Base-by-base conservation (phyloP, 1,140 invertebrate genomes). In the Leptinotarsa lineolata region DNA sequence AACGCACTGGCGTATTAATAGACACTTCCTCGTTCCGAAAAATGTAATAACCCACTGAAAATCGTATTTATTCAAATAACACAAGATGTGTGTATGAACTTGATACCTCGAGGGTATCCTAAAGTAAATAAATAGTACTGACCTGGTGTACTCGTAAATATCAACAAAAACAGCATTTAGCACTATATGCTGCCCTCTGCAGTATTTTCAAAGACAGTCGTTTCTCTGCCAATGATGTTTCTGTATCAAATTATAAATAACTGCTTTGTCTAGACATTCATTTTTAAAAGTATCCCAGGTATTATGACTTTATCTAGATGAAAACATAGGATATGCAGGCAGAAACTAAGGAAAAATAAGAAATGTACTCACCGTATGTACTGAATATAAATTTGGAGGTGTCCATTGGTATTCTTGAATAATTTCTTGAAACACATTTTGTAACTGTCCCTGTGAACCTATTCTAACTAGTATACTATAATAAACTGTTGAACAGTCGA, bases 381-480 rank as follows among this genome's bases (percentile, higher is more conserved):
- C 48, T 54, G 48, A 15, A 54, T 54, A 63, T 63, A 63, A 63
- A 16, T 20, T 20, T 8, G 58, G 11, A 59, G 5, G 11, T 59
- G 16, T 59, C 58, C 20, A n/a, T 18, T 0, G 58, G 20, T 59
- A n/a, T 59, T n/a, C 16, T 59, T 15, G n/a, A 21, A 21, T 30
- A 63, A 54, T 18, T 54, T n/a, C 15, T 54, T 54, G 15, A n/a
- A 15, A 54, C 48, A 54, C n/a, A 54, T 16, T 54, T 54, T 18
- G 48, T 54, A 16, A 54, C 15, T 54, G 48, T 54, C 48, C 61
- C 61, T 63, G 61, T 63, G 61, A 63, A 30, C 61, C 12, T 18
- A 63, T 63, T 22, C 61, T 63, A 63, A 1, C 20, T 18, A 59
- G 16, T 63, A 63, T 63, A 15, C 61, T 63, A 63, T 30, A 20